phyloP scores from a whole-genome alignment of 2,113 vertebrate genomes.

The Pristiophorus japonicus region DNA sequence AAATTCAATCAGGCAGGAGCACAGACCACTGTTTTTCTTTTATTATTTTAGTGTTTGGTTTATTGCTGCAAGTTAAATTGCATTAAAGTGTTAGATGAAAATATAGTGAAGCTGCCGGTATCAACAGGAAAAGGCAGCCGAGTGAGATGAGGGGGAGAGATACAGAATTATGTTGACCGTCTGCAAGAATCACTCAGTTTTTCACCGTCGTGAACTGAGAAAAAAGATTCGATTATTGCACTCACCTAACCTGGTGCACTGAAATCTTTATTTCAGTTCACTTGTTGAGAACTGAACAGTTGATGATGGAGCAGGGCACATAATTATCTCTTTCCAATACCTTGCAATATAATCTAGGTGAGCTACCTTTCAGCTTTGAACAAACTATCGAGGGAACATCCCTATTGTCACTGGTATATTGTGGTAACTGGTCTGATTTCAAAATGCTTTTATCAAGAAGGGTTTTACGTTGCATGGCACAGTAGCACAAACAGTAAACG shows the following conservation, averaged over 20 bases:
- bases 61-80: background rate
- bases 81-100: background rate
- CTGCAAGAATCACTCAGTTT: background rate
- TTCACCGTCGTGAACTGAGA: background rate
- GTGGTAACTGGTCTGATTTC: background rate
- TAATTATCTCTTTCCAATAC: background rate
- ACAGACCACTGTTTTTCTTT: background rate
- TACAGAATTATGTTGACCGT: background rate
- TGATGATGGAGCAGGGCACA: background rate
- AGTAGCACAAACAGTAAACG: background rate
- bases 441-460: background rate
- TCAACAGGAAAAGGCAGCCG: background rate
- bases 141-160: background rate
- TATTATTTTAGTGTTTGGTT: background rate
- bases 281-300: background rate
- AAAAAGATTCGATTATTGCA: background rate
- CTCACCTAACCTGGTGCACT: background rate
- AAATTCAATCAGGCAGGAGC: background rate
- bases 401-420: background rate
- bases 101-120: background rate
- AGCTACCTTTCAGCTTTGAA: background rate
- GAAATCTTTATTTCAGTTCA: background rate
- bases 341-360: background rate
- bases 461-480: background rate
- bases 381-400: background rate